Evolutionary conservation across 2,888 invertebrate genomes (phyloP).

Genomic region (Oxycera nigricornis): DNA sequence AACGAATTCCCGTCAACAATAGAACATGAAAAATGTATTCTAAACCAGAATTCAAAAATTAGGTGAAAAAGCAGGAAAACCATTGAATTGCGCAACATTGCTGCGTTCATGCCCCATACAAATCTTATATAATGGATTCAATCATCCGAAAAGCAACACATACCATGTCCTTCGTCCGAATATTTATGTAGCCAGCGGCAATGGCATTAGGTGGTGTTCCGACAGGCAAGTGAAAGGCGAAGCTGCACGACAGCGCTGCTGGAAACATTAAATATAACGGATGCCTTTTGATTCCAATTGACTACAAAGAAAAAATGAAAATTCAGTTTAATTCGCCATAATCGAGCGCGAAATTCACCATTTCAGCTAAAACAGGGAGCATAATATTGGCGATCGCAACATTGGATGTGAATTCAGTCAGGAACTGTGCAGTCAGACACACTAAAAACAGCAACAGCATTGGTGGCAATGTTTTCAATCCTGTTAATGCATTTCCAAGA

Average conservation of each 20-base stretch:
- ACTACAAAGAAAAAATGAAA: slow-evolving; percentile 64
- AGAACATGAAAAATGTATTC: no score
- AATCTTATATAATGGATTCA: no score
- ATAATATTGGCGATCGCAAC: slow-evolving; percentile 90
- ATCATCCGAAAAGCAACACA: no score
- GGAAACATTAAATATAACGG: slow-evolving; percentile 91
- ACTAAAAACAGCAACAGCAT: slow-evolving; percentile 76
- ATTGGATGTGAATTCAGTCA: slow-evolving; percentile 91
- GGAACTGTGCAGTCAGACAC: slow-evolving; percentile 75
- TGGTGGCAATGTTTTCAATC: slow-evolving; percentile 70
- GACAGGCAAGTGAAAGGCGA: slow-evolving; percentile 93
- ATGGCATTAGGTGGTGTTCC: slow-evolving; percentile 96
- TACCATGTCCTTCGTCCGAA: slow-evolving; percentile 81
- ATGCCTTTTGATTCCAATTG: slow-evolving; percentile 75
- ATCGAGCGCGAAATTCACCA: slow-evolving; percentile 65
- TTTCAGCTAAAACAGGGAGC: slow-evolving; percentile 81
- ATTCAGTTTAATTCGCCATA: neutral
- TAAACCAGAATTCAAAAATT: no score
- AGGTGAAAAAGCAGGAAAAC: no score
- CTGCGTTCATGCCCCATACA: no score
- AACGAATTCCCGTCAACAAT: no score
- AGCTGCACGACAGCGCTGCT: slow-evolving; percentile 86
- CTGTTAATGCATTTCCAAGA: slow-evolving; percentile 75
- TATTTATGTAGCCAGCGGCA: slow-evolving; percentile 82
- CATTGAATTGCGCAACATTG: no score